Percentiles rank a stretch among this genome's conserved stretches.
phyloP scores from a whole-genome alignment of 2,797 vertebrate genomes.

The Anguilla marmorata region DNA sequence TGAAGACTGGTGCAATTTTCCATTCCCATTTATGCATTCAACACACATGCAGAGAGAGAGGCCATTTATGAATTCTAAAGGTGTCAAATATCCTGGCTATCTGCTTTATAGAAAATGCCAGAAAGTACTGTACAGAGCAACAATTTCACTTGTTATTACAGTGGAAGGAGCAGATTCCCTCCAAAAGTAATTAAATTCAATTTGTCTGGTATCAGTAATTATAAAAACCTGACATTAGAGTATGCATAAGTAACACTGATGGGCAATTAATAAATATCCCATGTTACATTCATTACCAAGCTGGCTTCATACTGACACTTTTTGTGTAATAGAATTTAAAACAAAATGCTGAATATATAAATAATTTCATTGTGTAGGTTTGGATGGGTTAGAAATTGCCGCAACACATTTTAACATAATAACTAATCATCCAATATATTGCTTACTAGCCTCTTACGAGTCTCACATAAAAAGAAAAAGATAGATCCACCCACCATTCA shows the following conservation, averaged over 20 bases:
- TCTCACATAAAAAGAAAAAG: not conserved
- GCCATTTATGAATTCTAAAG: not conserved
- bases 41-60: not conserved
- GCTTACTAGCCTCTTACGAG: not conserved
- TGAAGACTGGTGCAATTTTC: not conserved
- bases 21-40: not conserved
- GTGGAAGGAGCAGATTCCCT: not conserved
- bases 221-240: no score
- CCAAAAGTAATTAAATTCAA: no score
- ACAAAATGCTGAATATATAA: no score
- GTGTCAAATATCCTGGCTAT: not conserved
- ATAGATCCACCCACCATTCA: not conserved
- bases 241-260: no score
- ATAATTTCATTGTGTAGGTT: no score
- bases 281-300: no score
- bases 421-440: not conserved
- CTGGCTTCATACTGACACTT: no score
- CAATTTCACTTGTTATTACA: not conserved
- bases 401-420: no score
- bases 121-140: not conserved
- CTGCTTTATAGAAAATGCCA: not conserved
- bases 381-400: no score
- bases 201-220: no score
- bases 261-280: no score
- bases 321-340: no score